A percentile compares a stretch with the other conserved stretches of the same genome.
phyloP scores from a whole-genome alignment of 2,797 vertebrate genomes.

The Naso thynnoides region DNA sequence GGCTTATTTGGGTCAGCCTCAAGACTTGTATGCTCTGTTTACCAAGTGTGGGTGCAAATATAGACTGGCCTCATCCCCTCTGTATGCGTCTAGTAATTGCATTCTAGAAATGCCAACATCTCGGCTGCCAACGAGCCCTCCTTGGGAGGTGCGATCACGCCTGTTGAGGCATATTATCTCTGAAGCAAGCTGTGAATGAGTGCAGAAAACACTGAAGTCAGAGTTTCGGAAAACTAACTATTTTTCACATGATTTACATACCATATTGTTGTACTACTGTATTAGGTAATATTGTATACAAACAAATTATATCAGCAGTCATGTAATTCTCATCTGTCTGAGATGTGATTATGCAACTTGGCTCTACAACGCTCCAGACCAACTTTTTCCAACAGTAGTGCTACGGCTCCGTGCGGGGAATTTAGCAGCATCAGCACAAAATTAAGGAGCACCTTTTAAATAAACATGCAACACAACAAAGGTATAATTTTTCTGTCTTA shows the following conservation, averaged over 20 bases:
- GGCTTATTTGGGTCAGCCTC: constrained; percentile 69
- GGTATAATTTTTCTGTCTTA: too few species aligned
- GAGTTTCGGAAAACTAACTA: constrained; percentile 59
- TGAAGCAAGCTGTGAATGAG: constrained; percentile 79
- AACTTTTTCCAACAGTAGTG: too few species aligned
- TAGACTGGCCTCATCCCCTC: constrained; percentile 75
- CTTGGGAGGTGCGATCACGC: constrained; percentile 80
- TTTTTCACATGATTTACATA: constrained; percentile 49
- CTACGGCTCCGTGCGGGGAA: too few species aligned
- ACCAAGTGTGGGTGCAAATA: constrained; percentile 76
- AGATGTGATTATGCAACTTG: neutral
- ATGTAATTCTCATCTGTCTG: neutral
- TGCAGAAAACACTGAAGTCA: constrained; percentile 74
- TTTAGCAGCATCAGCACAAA: too few species aligned
- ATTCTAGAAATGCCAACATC: constrained; percentile 81
- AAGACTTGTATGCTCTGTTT: constrained; percentile 56
- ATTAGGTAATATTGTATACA: neutral
- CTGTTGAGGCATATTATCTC: constrained; percentile 82
- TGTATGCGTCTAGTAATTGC: constrained; percentile 80
- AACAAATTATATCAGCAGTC: neutral
- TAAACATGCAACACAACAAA: too few species aligned
- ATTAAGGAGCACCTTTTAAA: too few species aligned
- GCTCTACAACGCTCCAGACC: too few species aligned
- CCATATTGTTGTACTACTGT: constrained; percentile 12
- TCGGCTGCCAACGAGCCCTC: constrained; percentile 77